Conservation (phyloP, 2,888 invertebrate species). For the Syrista parreyssii region DNA sequence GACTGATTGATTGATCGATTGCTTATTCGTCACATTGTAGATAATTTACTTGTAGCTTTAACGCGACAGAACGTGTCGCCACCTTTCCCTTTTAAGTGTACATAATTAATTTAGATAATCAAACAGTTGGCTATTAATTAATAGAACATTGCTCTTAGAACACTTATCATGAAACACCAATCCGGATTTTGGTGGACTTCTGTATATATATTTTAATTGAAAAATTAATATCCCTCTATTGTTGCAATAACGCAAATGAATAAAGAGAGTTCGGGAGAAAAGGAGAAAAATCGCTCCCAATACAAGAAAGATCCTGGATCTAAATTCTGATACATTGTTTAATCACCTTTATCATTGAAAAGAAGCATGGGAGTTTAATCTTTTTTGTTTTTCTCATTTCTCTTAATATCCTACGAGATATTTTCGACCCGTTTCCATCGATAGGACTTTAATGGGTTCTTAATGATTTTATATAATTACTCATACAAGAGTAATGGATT, state of each 20-base stretch:
- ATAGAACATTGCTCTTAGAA: not conserved
- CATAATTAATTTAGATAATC: not conserved
- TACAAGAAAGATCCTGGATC: not conserved
- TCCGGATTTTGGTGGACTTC: not conserved
- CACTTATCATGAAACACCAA: not conserved
- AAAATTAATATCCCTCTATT: not conserved
- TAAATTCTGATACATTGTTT: not conserved
- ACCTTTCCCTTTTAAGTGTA: not conserved
- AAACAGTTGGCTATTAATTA: not conserved
- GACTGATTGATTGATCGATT: not conserved
- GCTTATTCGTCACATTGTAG: not conserved
- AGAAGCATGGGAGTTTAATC: not conserved
- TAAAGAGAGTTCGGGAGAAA: not conserved
- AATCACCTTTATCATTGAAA: not conserved
- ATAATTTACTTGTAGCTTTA: not conserved
- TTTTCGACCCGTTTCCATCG: conserved; percentile 14
- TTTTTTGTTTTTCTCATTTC: conserved; percentile 21
- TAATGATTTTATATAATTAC: not conserved
- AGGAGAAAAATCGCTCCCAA: not conserved
- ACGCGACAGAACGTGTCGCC: not conserved
- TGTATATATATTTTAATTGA: not conserved
- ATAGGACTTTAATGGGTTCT: not conserved
- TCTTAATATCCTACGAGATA: conserved; percentile 23
- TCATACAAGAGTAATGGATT: not conserved
- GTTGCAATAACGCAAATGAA: not conserved